Conservation (phyloP, 2,797 vertebrate genomes). For the Ctenosaura bakeri region DNA sequence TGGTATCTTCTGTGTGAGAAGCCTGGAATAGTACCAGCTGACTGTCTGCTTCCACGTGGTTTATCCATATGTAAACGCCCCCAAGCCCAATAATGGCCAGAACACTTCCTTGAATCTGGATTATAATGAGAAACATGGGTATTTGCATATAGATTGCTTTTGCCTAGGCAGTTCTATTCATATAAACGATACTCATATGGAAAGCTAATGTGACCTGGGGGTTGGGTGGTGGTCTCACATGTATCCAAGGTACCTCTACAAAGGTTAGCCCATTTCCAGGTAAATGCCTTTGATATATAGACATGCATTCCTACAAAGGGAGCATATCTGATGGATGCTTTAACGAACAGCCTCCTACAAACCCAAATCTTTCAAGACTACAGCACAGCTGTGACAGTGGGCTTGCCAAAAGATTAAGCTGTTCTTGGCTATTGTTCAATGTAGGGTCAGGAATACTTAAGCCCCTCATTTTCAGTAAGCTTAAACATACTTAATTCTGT, state of each 20-base stretch:
- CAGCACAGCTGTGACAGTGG: neutral
- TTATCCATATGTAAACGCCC: neutral
- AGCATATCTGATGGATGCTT: neutral
- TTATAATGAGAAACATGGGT: neutral
- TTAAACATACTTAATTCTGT: neutral
- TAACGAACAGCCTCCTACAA: neutral
- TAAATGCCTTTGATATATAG: neutral
- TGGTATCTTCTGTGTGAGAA: neutral
- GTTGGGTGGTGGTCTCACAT: neutral
- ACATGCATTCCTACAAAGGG: neutral
- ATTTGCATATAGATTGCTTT: neutral
- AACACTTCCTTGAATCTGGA: neutral
- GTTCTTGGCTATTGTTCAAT: neutral
- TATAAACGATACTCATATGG: neutral
- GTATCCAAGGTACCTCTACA: neutral
- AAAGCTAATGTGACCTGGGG: neutral
- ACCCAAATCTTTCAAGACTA: neutral
- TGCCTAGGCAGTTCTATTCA: neutral
- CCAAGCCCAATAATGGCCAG: neutral
- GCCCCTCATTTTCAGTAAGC: neutral
- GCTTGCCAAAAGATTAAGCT: slow-evolving; percentile 6
- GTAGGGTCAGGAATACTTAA: neutral
- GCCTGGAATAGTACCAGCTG: neutral
- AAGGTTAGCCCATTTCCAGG: neutral
- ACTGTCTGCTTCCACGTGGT: neutral